Evolutionary conservation across 30 jellyfish, hydroid and myxozoan genomes (phyloP).

Genomic region (Hydractinia symbiolongicarpus): DNA sequence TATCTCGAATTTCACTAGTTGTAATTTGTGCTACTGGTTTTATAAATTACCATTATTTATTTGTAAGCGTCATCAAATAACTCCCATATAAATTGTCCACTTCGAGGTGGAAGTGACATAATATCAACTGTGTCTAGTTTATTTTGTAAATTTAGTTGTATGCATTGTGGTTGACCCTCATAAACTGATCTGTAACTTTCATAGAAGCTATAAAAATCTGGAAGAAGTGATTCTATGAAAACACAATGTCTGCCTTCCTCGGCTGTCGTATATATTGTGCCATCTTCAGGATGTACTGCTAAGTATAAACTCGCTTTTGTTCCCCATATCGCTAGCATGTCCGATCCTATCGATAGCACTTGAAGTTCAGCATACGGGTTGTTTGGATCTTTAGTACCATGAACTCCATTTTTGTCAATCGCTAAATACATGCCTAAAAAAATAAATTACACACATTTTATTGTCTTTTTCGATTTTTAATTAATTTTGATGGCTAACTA

Average conservation of each 20-base stretch:
- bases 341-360: slow-evolving; percentile 93
- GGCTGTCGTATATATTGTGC: slow-evolving; percentile 70
- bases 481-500: neutral
- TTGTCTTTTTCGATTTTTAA: neutral
- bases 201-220: slow-evolving; percentile 68
- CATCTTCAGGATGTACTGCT: slow-evolving; percentile 64
- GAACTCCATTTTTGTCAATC: slow-evolving; percentile 82
- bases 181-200: slow-evolving; percentile 89
- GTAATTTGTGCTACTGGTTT: neutral
- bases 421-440: slow-evolving; percentile 56
- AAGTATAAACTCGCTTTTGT: slow-evolving; percentile 82
- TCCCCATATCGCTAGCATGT: slow-evolving; percentile 98
- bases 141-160: slow-evolving; percentile 59
- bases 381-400: slow-evolving; percentile 71
- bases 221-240: slow-evolving; percentile 70
- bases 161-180: slow-evolving; percentile 74
- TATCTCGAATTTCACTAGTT: neutral
- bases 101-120: slow-evolving; percentile 54
- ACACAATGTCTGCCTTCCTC: slow-evolving; percentile 96
- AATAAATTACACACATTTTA: neutral
- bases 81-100: slow-evolving; percentile 94
- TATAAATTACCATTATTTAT: neutral
- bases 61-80: slow-evolving; percentile 16
- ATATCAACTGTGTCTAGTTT: slow-evolving; percentile 35
- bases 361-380: slow-evolving; percentile 83